A percentile compares a stretch with the other conserved stretches of the same genome.
phyloP scores from a whole-genome alignment of 2,888 invertebrate species.

The Caenorhabditis uteleia region DNA sequence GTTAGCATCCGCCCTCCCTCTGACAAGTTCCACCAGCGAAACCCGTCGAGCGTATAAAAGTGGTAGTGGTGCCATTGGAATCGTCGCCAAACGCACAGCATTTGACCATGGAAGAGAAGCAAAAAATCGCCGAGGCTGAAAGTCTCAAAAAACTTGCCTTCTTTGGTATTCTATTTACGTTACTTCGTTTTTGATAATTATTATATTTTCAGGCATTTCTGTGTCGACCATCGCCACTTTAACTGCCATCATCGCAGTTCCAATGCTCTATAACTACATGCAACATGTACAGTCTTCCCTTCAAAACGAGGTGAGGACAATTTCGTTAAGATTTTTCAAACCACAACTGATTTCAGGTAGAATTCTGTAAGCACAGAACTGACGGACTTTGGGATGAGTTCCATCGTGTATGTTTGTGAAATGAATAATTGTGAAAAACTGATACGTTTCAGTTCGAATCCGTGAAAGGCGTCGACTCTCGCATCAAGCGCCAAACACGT shows the following conservation, averaged over 20 bases:
- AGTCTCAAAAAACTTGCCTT: conserved; percentile 61
- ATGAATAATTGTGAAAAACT: background rate
- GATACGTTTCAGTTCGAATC: conserved; percentile 37
- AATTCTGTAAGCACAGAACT: conserved; percentile 60
- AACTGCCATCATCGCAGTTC: conserved; percentile 65
- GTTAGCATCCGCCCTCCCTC: too few species aligned
- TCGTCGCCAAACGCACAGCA: too few species aligned
- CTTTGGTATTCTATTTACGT: conserved; percentile 47
- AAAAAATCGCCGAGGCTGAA: conserved; percentile 58
- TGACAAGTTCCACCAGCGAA: too few species aligned
- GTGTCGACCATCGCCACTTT: conserved; percentile 59
- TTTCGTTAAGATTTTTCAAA: background rate
- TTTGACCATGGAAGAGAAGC: conserved; percentile 52
- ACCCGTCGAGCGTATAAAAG: too few species aligned
- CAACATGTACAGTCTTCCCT: conserved; percentile 66
- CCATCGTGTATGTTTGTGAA: conserved; percentile 30
- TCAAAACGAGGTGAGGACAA: conserved; percentile 62
- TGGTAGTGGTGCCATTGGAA: too few species aligned
- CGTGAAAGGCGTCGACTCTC: conserved; percentile 46
- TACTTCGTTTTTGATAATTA: background rate
- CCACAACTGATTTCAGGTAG: conserved; percentile 29
- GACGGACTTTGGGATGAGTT: conserved; percentile 61
- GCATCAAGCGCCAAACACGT: conserved; percentile 43
- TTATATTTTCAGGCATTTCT: conserved; percentile 28
- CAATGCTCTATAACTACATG: conserved; percentile 69